phyloP scores from a whole-genome alignment of 2,113 vertebrate species.

The Nestor notabilis region DNA sequence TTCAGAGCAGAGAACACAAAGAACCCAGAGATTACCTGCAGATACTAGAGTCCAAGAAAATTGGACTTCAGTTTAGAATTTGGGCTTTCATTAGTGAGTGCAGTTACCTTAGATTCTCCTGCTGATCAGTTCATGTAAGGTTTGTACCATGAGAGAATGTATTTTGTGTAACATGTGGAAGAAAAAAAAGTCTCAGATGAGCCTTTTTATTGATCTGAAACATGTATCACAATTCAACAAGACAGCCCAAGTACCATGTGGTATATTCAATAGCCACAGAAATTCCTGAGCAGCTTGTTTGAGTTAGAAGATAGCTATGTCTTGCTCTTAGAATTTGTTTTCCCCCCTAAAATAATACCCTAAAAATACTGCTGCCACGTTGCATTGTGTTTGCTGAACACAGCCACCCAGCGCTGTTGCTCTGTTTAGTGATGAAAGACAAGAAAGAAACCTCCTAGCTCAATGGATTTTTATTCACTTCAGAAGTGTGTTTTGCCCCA shows the following conservation, averaged over 20 bases:
- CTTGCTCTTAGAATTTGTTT: neutral
- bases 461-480: neutral
- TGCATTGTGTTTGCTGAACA: neutral
- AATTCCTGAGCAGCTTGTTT: neutral
- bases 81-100: neutral
- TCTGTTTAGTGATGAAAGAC: neutral
- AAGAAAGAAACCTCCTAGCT: neutral
- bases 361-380: neutral
- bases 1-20: neutral
- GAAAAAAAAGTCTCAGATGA: neutral
- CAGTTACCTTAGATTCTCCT: neutral
- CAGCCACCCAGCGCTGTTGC: neutral
- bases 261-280: neutral
- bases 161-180: neutral
- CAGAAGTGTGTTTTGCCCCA: neutral
- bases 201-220: conserved; percentile 28
- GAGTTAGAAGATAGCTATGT: neutral
- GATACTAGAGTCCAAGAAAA: neutral
- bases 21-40: neutral
- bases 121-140: neutral
- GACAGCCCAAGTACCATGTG: neutral
- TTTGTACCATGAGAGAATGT: neutral
- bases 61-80: neutral
- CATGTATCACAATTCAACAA: neutral
- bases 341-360: neutral